phyloP scores from a whole-genome alignment of 2,797 vertebrate species.

The Siniperca obscura region DNA sequence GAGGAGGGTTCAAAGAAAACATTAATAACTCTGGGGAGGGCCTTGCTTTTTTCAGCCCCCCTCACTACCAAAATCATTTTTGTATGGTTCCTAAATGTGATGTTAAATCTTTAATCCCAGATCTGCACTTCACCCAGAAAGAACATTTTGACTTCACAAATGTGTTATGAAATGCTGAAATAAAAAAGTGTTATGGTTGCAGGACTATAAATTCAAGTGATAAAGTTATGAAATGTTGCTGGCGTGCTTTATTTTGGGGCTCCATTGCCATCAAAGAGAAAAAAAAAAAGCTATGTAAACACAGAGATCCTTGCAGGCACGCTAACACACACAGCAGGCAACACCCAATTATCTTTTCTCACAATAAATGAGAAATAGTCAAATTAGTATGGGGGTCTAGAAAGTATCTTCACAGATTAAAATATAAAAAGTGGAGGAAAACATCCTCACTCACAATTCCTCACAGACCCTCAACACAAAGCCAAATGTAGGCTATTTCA shows the following conservation, averaged over 20 bases:
- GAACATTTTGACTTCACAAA: slow-evolving; percentile 9
- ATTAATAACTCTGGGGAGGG: neutral
- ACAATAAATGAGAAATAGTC: slow-evolving; percentile 76
- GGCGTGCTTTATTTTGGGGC: slow-evolving; percentile 45
- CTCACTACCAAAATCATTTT: neutral
- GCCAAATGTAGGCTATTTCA: slow-evolving; percentile 82
- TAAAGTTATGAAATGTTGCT: slow-evolving; percentile 49
- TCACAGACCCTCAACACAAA: slow-evolving; percentile 77
- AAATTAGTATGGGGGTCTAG: slow-evolving; percentile 70
- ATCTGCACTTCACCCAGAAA: slow-evolving; percentile 12
- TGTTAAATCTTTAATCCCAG: slow-evolving; percentile 33
- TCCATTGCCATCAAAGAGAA: slow-evolving; percentile 53
- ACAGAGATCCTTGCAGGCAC: slow-evolving; percentile 64
- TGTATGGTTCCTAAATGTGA: slow-evolving; percentile 10
- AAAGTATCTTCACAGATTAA: slow-evolving; percentile 58
- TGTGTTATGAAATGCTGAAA: slow-evolving; percentile 34
- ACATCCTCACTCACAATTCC: slow-evolving; percentile 66
- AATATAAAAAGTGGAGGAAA: slow-evolving; percentile 65
- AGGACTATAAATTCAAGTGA: slow-evolving; percentile 45
- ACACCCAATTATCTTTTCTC: slow-evolving; percentile 78
- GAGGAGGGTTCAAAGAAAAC: neutral
- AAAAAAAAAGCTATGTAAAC: slow-evolving; percentile 57
- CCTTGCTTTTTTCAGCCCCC: neutral
- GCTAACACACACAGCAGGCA: slow-evolving; percentile 70
- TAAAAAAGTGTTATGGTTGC: slow-evolving; percentile 33